These are phyloP conservation scores for Danio rerio DNA, from an alignment of 2,113 vertebrate species.

Conservation along the genomic window GRCz12tu NC_133199.1:38394001-38394500, in stretches of 20 bases:
- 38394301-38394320: slow-evolving; percentile 49
- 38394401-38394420: slow-evolving; percentile 75
- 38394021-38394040: too few relatives aligned
- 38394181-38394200: too few relatives aligned
- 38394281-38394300: slow-evolving; percentile 18
- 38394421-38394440: slow-evolving; percentile 73
- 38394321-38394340: slow-evolving; percentile 35
- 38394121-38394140: too few relatives aligned
- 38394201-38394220: slow-evolving; percentile 1
- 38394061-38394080: too few relatives aligned
- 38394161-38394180: too few relatives aligned
- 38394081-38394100: too few relatives aligned
- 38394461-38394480: slow-evolving; percentile 79
- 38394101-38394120: too few relatives aligned
- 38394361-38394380: slow-evolving; percentile 62
- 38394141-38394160: too few relatives aligned
- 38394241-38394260: not conserved
- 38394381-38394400: slow-evolving; percentile 70
- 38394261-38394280: slow-evolving; percentile 48
- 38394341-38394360: slow-evolving; percentile 61
- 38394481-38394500: slow-evolving; percentile 83
- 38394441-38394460: slow-evolving; percentile 86
- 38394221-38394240: not conserved
- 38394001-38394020: too few relatives aligned
- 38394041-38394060: too few relatives aligned